phyloP scores from a whole-genome alignment of 1,140 invertebrate species.

The Drosophila tristis region DNA sequence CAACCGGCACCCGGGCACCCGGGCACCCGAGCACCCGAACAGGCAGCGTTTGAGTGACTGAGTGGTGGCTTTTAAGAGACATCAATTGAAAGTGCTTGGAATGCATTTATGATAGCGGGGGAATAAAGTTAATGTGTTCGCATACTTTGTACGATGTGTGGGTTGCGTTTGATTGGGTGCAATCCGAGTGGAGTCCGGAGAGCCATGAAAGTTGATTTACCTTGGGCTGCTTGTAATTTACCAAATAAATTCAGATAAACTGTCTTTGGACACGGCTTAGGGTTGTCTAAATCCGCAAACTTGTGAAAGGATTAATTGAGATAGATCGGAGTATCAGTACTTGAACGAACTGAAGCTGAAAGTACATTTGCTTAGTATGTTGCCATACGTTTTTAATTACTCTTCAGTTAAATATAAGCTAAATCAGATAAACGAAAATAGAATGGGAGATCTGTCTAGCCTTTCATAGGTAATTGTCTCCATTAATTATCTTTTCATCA shows the following conservation, averaged over 20 bases:
- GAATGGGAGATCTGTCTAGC: no score
- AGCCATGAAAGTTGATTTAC: slow-evolving; percentile 24
- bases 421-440: no score
- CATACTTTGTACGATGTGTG: slow-evolving; percentile 30
- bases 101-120: slow-evolving; percentile 47
- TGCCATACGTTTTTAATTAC: no score
- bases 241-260: neutral
- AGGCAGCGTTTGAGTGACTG: slow-evolving; percentile 26
- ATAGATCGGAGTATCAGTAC: no score
- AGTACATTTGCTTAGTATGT: no score
- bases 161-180: slow-evolving; percentile 16
- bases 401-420: no score
- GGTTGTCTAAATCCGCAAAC: neutral
- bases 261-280: no score
- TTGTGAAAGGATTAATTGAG: neutral
- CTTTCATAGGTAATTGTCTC: no score
- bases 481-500: no score
- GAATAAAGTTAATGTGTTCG: slow-evolving; percentile 26
- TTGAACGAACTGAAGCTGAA: no score
- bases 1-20: slow-evolving; percentile 4
- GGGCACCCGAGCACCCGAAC: no score
- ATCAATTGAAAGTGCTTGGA: slow-evolving; percentile 49
- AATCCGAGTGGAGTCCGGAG: slow-evolving; percentile 1
- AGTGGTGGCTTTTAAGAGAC: slow-evolving; percentile 47
- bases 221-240: neutral